Percentiles rank a stretch among this genome's conserved stretches.
These are phyloP conservation scores for Tylochromis polylepis DNA, from an alignment of 2,113 vertebrate species.

Conservation along the genomic window DNA sequence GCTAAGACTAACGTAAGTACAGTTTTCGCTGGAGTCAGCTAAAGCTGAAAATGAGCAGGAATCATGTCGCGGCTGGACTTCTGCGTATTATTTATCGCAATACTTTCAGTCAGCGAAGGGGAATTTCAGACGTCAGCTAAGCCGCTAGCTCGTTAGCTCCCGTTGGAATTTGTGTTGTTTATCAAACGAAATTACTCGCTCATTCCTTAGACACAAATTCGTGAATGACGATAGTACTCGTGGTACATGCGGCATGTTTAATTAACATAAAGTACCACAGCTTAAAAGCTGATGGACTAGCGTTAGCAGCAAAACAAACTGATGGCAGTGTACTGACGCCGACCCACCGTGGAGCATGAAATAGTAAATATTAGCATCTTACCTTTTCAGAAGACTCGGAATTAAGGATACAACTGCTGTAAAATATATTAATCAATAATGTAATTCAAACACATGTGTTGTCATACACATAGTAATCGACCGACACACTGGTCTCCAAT, in stretches of 20 bases:
- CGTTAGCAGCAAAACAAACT: constrained; percentile 32
- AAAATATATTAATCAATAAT: background rate
- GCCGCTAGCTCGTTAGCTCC: constrained; percentile 2
- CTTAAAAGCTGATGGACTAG: background rate
- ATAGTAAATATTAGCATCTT: background rate
- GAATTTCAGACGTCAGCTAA: background rate
- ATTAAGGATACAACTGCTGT: background rate
- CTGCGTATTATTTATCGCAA: background rate
- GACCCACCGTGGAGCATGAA: background rate
- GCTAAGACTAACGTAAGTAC: background rate
- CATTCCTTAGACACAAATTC: background rate
- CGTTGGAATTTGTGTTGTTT: background rate
- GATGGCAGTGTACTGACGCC: background rate
- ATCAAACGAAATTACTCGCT: background rate
- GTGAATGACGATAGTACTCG: rapidly evolving
- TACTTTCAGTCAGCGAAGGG: background rate
- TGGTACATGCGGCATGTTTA: rapidly evolving
- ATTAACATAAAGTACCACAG: background rate
- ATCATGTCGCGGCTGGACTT: background rate
- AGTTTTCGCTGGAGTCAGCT: background rate
- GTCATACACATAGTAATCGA: background rate
- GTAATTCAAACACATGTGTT: background rate
- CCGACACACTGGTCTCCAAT: background rate
- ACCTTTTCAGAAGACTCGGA: constrained; percentile 23
- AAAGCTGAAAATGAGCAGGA: background rate